Base-by-base conservation (phyloP, 2,888 invertebrate genomes). In the Diarsia dahlii region DNA sequence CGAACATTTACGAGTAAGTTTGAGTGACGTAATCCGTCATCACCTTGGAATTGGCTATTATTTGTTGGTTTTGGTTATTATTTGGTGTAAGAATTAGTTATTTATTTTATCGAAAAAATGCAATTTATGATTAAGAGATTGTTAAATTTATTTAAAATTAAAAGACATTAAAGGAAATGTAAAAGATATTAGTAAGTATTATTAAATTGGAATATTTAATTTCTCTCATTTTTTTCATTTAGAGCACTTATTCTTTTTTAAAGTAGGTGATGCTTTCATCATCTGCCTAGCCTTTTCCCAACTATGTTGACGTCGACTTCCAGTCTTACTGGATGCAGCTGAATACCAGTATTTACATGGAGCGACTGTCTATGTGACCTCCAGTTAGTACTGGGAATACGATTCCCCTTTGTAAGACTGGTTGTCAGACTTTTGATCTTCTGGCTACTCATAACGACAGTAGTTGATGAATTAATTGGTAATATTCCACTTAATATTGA, bases 401-500 rank as follows among this genome's bases (percentile, higher is more conserved):
- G 45, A 45, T 15, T n/a, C n/a, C n/a, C 15, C 15, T 63, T 45
- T n/a, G 45, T 63, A 45, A 63, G 45, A 45, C 63, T 63, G 39
- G 45, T 63, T 3, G n/a, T 13, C n/a, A 8, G 63, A 45, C 63
- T 63, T 45, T 58, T 18, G 18, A 3, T 12, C 0, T n/a, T 45
- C 63, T 13, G 15, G 13, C 8, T 45, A 15, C n/a, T 62, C 13
- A 8, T 45, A 45, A 23, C n/a, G 45, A 45, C 34, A 8, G 39
- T 45, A 13, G 39, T 46, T 63, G 66, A 63, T 48, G 23, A 13
- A 39, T 34, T 60, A 20, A 56, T 78, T 71, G 58, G 58, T 72
- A 46, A 63, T 75, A 74, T 82, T 82, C 79, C 83, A 74, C 39
- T 50, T 23, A 65, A 56, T 56, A 74, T 58, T 68, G 60, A 52